A percentile compares a stretch with the other conserved stretches of the same genome.
These are phyloP conservation scores for Podarcis muralis DNA, from an alignment of 2,113 vertebrate species.

Conservation along the genomic window DNA sequence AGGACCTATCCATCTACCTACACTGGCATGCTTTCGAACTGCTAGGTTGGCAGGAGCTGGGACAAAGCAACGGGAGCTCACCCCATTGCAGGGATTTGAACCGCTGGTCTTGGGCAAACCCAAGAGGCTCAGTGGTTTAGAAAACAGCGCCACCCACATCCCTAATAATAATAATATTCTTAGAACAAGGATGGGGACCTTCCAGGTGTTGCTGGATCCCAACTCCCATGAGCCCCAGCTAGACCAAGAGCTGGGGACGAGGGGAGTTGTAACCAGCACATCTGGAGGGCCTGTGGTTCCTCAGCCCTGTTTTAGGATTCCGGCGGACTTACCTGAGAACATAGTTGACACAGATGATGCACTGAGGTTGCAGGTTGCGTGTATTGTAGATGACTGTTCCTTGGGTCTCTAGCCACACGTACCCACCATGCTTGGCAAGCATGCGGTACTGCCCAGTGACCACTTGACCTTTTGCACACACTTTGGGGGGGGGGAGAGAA, in stretches of 20 bases:
- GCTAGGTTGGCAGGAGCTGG: too few species aligned
- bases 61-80: too few species aligned
- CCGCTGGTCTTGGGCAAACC: too few species aligned
- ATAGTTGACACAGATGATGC: conserved; percentile 91
- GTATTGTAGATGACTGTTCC: conserved; percentile 88
- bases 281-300: not conserved
- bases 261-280: too few species aligned
- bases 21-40: too few species aligned
- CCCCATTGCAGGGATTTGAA: too few species aligned
- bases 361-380: conserved; percentile 86
- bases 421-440: conserved; percentile 92
- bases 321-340: conserved; percentile 86
- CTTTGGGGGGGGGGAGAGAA: conserved; percentile 66
- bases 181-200: not conserved
- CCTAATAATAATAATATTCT: too few species aligned
- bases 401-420: conserved; percentile 94
- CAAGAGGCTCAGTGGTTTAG: too few species aligned
- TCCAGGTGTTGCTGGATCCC: not conserved
- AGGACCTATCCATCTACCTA: too few species aligned
- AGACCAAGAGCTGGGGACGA: not conserved
- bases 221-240: not conserved
- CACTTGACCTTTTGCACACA: conserved; percentile 91
- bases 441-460: conserved; percentile 92
- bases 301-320: not conserved
- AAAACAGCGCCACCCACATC: too few species aligned